Conservation (phyloP, 2,113 vertebrate genomes). For the Nibea albiflora region DNA sequence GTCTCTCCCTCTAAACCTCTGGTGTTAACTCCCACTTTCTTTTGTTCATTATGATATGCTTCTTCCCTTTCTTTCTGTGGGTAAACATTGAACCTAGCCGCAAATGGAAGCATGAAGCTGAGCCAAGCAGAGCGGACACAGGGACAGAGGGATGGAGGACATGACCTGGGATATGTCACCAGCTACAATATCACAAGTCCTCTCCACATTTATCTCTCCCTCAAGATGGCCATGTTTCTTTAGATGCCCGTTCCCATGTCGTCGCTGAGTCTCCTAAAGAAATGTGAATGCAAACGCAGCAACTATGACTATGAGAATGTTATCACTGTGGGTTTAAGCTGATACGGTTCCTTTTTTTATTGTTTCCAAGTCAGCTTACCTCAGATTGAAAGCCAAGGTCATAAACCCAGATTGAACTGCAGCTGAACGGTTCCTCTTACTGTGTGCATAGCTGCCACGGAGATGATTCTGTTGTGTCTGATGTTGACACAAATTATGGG, state of each 20-base stretch:
- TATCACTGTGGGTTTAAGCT: conserved; percentile 6
- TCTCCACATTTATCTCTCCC: conserved; percentile 53
- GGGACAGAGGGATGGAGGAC: conserved; percentile 17
- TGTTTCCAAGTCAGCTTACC: conserved; percentile 43
- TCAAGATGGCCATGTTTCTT: conserved; percentile 53
- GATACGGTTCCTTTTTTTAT: conserved; percentile 28
- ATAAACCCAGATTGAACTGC: conserved; percentile 20
- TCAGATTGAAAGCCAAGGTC: conserved; percentile 47
- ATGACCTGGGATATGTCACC: conserved; percentile 12
- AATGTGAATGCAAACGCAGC: conserved; percentile 18
- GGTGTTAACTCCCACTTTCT: conserved; percentile 47
- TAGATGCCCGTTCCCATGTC: conserved; percentile 45
- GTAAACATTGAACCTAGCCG: conserved; percentile 40
- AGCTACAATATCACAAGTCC: conserved; percentile 42
- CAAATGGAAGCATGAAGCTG: conserved; percentile 47
- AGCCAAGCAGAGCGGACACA: conserved; percentile 50
- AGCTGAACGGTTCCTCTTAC: conserved; percentile 21
- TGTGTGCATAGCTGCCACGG: conserved; percentile 48
- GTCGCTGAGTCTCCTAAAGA: conserved; percentile 58
- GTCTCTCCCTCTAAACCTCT: conserved; percentile 43
- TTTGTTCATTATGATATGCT: conserved; percentile 71
- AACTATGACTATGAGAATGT: conserved; percentile 26
- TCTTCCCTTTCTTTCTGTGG: conserved; percentile 42
- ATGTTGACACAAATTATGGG: conserved; percentile 72
- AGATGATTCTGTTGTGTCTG: conserved; percentile 47